Percentiles rank a stretch among this genome's conserved stretches.
These are phyloP conservation scores for Maconellicoccus hirsutus DNA, from an alignment of 1,140 invertebrate species.

Conservation along the genomic window DNA sequence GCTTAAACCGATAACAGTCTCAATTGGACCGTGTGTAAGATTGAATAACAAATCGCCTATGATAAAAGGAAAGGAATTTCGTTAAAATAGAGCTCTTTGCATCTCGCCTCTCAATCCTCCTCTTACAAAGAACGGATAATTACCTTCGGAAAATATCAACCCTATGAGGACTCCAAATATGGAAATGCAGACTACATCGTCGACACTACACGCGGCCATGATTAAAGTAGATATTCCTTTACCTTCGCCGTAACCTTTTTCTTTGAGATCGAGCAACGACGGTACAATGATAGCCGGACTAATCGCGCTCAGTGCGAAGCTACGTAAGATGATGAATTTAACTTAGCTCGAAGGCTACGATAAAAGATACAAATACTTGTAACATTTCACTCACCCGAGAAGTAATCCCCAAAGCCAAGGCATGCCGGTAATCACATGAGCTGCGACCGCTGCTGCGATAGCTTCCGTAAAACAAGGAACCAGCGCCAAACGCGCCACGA, in stretches of 20 bases:
- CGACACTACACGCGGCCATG: slow-evolving; percentile 62
- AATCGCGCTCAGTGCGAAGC: slow-evolving; percentile 52
- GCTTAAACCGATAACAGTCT: slow-evolving; percentile 40
- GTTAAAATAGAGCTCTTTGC: too few species aligned
- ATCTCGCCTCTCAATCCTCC: not conserved
- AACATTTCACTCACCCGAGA: slow-evolving; percentile 39
- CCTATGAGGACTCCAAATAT: slow-evolving; percentile 52
- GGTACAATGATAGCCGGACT: slow-evolving; percentile 70
- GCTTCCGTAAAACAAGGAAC: slow-evolving; percentile 55
- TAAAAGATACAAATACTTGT: too few species aligned
- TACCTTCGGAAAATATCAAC: slow-evolving; percentile 45
- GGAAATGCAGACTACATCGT: slow-evolving; percentile 66
- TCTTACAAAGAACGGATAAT: slow-evolving; percentile 17
- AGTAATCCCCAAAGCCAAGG: slow-evolving; percentile 59
- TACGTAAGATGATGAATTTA: slow-evolving; percentile 23
- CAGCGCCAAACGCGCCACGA: slow-evolving; percentile 49
- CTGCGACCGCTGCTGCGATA: slow-evolving; percentile 40
- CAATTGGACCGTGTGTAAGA: slow-evolving; percentile 44
- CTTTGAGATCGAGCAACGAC: slow-evolving; percentile 49
- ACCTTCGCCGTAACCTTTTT: slow-evolving; percentile 50
- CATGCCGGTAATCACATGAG: slow-evolving; percentile 47
- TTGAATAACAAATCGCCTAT: slow-evolving; percentile 32
- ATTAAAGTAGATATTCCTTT: slow-evolving; percentile 66
- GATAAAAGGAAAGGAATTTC: too few species aligned
- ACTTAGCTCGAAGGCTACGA: too few species aligned